Conservation (phyloP, 2,113 vertebrate genomes). For the Myanophis thanlyinensis region DNA sequence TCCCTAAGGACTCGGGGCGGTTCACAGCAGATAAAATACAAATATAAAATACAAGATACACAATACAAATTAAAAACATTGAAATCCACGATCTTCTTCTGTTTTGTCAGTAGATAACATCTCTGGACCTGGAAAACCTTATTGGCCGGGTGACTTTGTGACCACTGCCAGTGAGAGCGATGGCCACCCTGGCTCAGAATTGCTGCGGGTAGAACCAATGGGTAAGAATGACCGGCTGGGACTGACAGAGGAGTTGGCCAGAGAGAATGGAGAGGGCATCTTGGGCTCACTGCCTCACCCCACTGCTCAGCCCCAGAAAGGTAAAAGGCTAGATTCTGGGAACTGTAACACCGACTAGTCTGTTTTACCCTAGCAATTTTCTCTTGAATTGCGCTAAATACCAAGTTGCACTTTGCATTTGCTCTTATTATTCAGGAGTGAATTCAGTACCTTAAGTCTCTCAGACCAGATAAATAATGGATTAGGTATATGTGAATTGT, state of each 20-base stretch:
- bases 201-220: slow-evolving; percentile 55
- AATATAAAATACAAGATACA: too few species aligned
- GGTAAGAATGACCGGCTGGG: slow-evolving; percentile 34
- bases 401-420: not conserved
- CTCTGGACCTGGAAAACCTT: slow-evolving; percentile 52
- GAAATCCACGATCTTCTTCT: not conserved
- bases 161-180: slow-evolving; percentile 65
- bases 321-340: slow-evolving; percentile 51
- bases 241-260: slow-evolving; percentile 50
- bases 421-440: not conserved
- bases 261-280: slow-evolving; percentile 65
- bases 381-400: not conserved
- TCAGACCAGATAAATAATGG: not conserved
- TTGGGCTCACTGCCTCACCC: slow-evolving; percentile 72
- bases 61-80: too few species aligned
- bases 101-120: slow-evolving; percentile 61
- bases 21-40: too few species aligned
- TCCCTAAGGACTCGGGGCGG: too few species aligned
- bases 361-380: not conserved
- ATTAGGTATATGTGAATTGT: not conserved
- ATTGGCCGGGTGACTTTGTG: slow-evolving; percentile 79
- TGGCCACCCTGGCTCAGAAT: slow-evolving; percentile 45
- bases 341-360: too few species aligned
- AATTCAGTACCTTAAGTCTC: not conserved
- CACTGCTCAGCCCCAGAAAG: slow-evolving; percentile 80